These are phyloP conservation scores for Caenorhabditis zanzibari DNA, from an alignment of 2,888 invertebrate species.

Conservation along the genomic window DNA sequence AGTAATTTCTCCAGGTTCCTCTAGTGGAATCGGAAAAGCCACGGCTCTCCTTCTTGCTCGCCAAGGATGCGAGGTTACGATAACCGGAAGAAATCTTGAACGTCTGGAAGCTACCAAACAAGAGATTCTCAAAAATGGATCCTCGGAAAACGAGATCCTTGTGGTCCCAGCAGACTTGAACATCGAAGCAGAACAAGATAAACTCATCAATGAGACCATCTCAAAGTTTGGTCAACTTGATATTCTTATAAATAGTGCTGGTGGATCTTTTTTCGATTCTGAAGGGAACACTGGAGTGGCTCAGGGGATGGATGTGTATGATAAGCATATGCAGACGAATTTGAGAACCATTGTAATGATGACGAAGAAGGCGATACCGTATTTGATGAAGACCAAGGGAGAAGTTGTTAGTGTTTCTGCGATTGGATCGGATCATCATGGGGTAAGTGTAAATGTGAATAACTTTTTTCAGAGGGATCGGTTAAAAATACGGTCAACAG, in stretches of 20 bases:
- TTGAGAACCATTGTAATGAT: constrained; percentile 45
- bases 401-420: constrained; percentile 65
- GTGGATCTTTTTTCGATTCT: constrained; percentile 25
- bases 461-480: too few relatives aligned
- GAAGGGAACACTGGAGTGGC: constrained; percentile 25
- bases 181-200: constrained; percentile 30
- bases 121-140: constrained; percentile 40
- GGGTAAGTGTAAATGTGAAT: constrained; percentile 10
- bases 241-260: constrained; percentile 57
- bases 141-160: constrained; percentile 15
- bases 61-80: constrained; percentile 53
- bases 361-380: constrained; percentile 53
- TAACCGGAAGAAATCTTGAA: constrained; percentile 49
- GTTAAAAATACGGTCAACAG: too few relatives aligned
- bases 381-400: constrained; percentile 59
- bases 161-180: constrained; percentile 42
- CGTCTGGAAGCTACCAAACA: constrained; percentile 40
- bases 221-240: constrained; percentile 47
- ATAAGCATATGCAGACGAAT: constrained; percentile 24
- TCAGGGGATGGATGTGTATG: constrained; percentile 28
- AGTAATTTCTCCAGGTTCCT: constrained; percentile 42
- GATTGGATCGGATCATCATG: constrained; percentile 39
- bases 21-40: constrained; percentile 53
- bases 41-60: constrained; percentile 42
- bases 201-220: constrained; percentile 33